A percentile compares a stretch with the other conserved stretches of the same genome.
Conservation (phyloP, 2,113 vertebrate species). For the Sapajus apella region DNA sequence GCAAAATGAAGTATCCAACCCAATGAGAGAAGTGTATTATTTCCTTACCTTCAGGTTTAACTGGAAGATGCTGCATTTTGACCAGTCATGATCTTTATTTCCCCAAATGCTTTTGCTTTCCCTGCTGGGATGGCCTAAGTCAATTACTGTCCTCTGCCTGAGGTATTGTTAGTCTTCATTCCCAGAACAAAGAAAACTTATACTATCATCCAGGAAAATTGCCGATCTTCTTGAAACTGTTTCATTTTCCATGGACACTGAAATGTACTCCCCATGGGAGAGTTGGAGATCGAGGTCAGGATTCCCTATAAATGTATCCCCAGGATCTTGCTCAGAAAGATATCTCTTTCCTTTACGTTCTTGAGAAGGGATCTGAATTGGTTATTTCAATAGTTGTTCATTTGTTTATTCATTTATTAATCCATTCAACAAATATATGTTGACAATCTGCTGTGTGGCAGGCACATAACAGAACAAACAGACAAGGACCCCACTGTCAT, state of each 20-base stretch:
- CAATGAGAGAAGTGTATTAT: not conserved
- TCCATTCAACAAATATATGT: not conserved
- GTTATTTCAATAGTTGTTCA: not conserved
- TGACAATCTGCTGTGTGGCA: not conserved
- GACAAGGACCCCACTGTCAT: not conserved
- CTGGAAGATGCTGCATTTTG: not conserved
- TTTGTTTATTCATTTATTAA: not conserved
- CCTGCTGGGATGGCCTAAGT: slow-evolving; percentile 48
- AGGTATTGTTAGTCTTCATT: slow-evolving; percentile 44
- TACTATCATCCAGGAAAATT: slow-evolving; percentile 50
- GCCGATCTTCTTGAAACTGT: slow-evolving; percentile 1
- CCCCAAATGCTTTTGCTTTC: slow-evolving; percentile 29
- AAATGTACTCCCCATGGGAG: not conserved
- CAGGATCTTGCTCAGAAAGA: not conserved
- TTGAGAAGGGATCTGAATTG: not conserved
- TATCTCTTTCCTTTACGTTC: not conserved
- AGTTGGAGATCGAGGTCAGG: not conserved
- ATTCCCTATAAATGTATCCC: not conserved
- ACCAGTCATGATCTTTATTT: slow-evolving; percentile 52
- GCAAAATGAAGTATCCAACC: not conserved
- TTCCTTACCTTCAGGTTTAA: slow-evolving; percentile 61
- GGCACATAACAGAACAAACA: not conserved
- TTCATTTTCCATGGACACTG: not conserved
- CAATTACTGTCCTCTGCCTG: slow-evolving; percentile 35
- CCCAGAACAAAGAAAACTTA: slow-evolving; percentile 3